Base-by-base conservation (phyloP, 2,797 vertebrate genomes). In the Lepus oiostolus region DNA sequence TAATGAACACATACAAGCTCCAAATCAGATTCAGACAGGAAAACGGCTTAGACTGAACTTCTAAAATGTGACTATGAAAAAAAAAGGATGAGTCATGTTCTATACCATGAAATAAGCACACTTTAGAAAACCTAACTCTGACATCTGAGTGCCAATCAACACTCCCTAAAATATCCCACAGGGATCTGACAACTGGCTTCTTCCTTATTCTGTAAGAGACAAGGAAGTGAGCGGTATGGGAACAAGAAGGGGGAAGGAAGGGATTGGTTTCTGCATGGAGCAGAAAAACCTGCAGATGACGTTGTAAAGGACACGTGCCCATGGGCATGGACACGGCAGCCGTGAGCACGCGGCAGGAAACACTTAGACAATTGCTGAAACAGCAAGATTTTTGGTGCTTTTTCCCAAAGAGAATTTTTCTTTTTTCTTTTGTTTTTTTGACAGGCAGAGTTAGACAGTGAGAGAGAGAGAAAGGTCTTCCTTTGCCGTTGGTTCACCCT, bases 1-100 rank as follows among this genome's bases (percentile, higher is more conserved):
- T 92, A 88, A 96, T 76, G 38, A 92, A 95, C n/a, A 95, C 2
- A 81, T 8, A 79, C 28, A 96, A 42, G 14, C 67, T 82, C 67
- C 71, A 88, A 88, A 93, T 91, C 62, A 96, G 76, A 96, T 47
- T 47, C 60, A 92, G 93, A 94, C 4, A 79, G 75, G 75, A 96
- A 63, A 88, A 74, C 54, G 68, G 81, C 32, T 77, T 35, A 80
- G 65, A 62, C 60, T 86, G 32, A 93, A 95, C 75, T 95, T 95
- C 32, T 85, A 92, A 86, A 91, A 81, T 52, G 93, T 80, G 80
- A 92, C 32, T 88, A 54, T 86, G 90, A 90, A 94, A 96, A 60
- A 79, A 94, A 92, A 42, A 88, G 32, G 58, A 85, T 79, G 84
- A 97, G 80, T 84, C 80, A 95, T 74, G 70, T 96, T 91, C 77